Conservation (phyloP, 2,113 vertebrate genomes). For the Cynoglossus semilaevis region DNA sequence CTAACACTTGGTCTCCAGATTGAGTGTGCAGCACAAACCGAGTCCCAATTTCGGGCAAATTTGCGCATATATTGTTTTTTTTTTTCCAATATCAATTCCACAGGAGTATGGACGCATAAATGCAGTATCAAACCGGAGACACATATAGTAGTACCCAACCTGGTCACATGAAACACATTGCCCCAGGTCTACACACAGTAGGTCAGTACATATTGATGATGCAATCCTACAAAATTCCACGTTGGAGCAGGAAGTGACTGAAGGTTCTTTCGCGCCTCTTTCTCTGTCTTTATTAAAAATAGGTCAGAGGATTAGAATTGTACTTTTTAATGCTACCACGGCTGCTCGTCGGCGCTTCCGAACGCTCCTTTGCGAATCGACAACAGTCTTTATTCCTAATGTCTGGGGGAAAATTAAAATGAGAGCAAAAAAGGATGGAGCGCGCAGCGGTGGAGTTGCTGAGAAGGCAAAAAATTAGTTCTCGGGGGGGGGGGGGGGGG, state of each 20-base stretch:
- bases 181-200: background rate
- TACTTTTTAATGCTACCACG: constrained; percentile 34
- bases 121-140: constrained; percentile 31
- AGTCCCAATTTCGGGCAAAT: constrained; percentile 30
- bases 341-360: constrained; percentile 50
- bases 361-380: constrained; percentile 52
- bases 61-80: constrained; percentile 10
- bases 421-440: constrained; percentile 51
- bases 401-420: constrained; percentile 64
- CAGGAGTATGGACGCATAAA: constrained; percentile 17
- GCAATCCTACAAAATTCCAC: constrained; percentile 28
- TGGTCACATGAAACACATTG: constrained; percentile 5
- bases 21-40: constrained; percentile 8
- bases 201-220: constrained; percentile 32
- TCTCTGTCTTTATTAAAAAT: constrained; percentile 53
- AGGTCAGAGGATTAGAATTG: constrained; percentile 61
- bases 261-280: constrained; percentile 12
- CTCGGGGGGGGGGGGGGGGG: constrained; percentile 38
- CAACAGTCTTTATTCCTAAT: constrained; percentile 54
- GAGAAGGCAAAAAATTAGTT: constrained; percentile 67
- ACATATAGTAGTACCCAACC: background rate
- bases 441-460: constrained; percentile 53
- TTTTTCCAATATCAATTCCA: constrained; percentile 38
- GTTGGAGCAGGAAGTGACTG: constrained; percentile 10
- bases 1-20: constrained; percentile 46